A percentile compares a stretch with the other conserved stretches of the same genome.
Conservation (phyloP, 2,888 invertebrate genomes). For the Polydrusus pterygomalis region DNA sequence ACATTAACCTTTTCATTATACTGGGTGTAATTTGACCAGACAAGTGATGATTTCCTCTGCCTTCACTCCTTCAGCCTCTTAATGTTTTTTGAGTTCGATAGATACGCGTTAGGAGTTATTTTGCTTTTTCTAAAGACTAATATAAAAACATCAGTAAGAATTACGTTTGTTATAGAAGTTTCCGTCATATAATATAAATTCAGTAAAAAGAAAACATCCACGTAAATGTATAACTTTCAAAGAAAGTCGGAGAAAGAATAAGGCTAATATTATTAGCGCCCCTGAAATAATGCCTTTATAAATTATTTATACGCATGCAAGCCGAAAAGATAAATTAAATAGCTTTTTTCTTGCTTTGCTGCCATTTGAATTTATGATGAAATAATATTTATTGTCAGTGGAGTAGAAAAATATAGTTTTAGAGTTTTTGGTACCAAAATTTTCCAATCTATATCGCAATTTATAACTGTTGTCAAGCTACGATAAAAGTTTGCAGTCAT, state of each 20-base stretch:
- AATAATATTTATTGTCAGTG: slow-evolving; percentile 10
- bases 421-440: too few relatives aligned
- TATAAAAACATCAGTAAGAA: slow-evolving; percentile 5
- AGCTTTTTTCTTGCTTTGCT: slow-evolving; percentile 20
- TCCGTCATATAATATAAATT: slow-evolving; percentile 9
- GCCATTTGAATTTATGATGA: slow-evolving; percentile 27
- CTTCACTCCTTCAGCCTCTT: too few relatives aligned
- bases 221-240: slow-evolving; percentile 36
- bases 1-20: too few relatives aligned
- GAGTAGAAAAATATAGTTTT: background rate
- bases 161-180: slow-evolving; percentile 16
- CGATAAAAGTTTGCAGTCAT: too few relatives aligned
- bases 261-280: slow-evolving; percentile 37
- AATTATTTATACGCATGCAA: slow-evolving; percentile 37
- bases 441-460: too few relatives aligned
- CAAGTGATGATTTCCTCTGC: too few relatives aligned
- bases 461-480: too few relatives aligned
- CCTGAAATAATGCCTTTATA: slow-evolving; percentile 37
- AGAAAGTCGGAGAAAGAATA: slow-evolving; percentile 39
- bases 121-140: background rate
- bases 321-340: slow-evolving; percentile 27
- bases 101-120: background rate
- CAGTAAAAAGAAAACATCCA: slow-evolving; percentile 8
- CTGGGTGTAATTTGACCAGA: too few relatives aligned
- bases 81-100: too few relatives aligned